A percentile compares a stretch with the other conserved stretches of the same genome.
Evolutionary conservation across 2,888 invertebrate species (phyloP).

Genomic region (Tinea pellionella): DNA sequence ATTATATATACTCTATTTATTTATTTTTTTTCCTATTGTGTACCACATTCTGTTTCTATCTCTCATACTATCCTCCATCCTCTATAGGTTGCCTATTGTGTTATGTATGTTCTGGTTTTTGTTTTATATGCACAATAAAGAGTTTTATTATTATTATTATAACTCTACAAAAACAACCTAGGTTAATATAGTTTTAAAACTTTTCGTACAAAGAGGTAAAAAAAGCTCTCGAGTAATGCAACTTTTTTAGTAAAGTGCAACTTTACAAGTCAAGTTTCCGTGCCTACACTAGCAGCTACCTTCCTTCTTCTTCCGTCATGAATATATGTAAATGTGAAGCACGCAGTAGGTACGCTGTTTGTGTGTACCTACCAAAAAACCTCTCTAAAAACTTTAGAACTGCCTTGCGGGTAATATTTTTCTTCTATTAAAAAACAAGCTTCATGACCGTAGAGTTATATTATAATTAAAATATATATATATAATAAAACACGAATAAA

Average conservation of each 20-base stretch:
- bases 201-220: not conserved
- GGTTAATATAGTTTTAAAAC: not conserved
- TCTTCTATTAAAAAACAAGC: not conserved
- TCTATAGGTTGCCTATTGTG: too few relatives aligned
- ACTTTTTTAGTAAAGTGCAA: not conserved
- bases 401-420: too few relatives aligned
- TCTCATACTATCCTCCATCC: too few relatives aligned
- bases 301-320: conserved; percentile 1
- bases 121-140: too few relatives aligned
- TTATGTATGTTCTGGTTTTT: too few relatives aligned
- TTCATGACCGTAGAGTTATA: too few relatives aligned
- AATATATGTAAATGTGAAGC: conserved; percentile 10
- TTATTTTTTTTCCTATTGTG: too few relatives aligned
- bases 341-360: conserved; percentile 4
- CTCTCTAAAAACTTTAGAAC: not conserved
- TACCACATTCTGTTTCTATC: too few relatives aligned
- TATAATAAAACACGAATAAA: not conserved
- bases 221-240: not conserved
- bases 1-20: too few relatives aligned
- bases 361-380: conserved; percentile 5
- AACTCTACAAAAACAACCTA: too few relatives aligned
- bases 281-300: not conserved
- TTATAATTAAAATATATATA: too few relatives aligned
- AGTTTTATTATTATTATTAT: too few relatives aligned
- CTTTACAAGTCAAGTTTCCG: conserved; percentile 2